These are phyloP conservation scores for Brotula barbata DNA, from an alignment of 2,797 vertebrate genomes.

Conservation along the genomic window DNA sequence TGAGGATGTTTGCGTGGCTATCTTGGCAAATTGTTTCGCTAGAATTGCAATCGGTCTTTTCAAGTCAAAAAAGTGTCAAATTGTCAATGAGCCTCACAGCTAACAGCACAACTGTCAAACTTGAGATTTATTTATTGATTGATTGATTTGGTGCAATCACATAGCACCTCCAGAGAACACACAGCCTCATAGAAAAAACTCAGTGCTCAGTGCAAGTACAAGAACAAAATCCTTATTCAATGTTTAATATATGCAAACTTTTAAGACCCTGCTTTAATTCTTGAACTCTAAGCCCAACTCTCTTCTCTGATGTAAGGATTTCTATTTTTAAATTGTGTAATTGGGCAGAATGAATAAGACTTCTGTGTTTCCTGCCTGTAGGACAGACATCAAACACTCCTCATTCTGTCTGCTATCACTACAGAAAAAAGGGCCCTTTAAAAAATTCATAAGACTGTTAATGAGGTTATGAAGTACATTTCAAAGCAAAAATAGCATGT, in stretches of 20 bases:
- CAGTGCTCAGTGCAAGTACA: not conserved
- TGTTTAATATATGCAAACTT: conserved; percentile 1
- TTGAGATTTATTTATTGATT: not conserved
- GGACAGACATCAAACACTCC: conserved; percentile 50
- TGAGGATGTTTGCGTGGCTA: not conserved
- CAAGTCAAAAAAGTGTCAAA: conserved; percentile 9
- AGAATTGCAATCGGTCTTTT: conserved; percentile 5
- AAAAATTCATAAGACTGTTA: conserved; percentile 77
- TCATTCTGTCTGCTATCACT: conserved; percentile 58
- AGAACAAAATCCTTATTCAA: conserved; percentile 8
- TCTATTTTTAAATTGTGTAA: conserved; percentile 73
- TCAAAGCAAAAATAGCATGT: conserved; percentile 49
- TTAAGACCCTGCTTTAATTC: conserved; percentile 31
- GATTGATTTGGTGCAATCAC: not conserved
- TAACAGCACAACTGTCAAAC: not conserved
- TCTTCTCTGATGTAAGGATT: conserved; percentile 50
- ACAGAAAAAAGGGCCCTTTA: conserved; percentile 46
- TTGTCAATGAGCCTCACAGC: not conserved
- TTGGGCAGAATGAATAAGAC: conserved; percentile 66
- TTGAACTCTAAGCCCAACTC: conserved; percentile 9
- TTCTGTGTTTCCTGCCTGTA: conserved; percentile 48
- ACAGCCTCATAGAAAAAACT: not conserved
- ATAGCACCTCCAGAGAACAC: not conserved
- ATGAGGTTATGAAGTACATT: conserved; percentile 69
- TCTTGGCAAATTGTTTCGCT: conserved; percentile 14